These are phyloP conservation scores for Oscheius sp. DNA, from an alignment of 2,888 invertebrate species.

Conservation along the genomic window DNA sequence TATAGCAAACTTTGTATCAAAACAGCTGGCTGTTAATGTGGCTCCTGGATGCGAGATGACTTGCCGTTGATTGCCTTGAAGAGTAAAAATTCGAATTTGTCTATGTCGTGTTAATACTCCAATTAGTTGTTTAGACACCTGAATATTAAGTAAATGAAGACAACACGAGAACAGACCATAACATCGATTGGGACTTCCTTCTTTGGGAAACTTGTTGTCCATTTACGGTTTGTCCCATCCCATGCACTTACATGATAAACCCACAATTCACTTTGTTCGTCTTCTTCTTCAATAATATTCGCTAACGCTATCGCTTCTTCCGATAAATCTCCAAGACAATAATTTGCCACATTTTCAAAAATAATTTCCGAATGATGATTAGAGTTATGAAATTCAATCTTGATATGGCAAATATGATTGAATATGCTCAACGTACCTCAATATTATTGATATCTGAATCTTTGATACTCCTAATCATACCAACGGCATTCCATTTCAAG, in stretches of 20 bases:
- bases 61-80: slow-evolving; percentile 87
- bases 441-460: slow-evolving; percentile 83
- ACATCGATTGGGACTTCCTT: slow-evolving; percentile 80
- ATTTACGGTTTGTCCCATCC: slow-evolving; percentile 51
- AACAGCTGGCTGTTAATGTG: slow-evolving; percentile 79
- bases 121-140: slow-evolving; percentile 78
- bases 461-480: slow-evolving; percentile 85
- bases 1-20: slow-evolving; percentile 77
- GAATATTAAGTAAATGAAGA: too few species aligned
- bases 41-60: slow-evolving; percentile 78
- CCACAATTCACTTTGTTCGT: slow-evolving; percentile 45
- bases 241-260: slow-evolving; percentile 52
- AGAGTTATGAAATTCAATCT: slow-evolving; percentile 89
- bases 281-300: slow-evolving; percentile 31
- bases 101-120: slow-evolving; percentile 82
- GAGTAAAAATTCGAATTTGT: slow-evolving; percentile 83
- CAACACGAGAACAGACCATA: slow-evolving; percentile 14
- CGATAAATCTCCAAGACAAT: slow-evolving; percentile 88
- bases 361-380: slow-evolving; percentile 88
- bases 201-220: slow-evolving; percentile 51
- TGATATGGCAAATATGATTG: not conserved
- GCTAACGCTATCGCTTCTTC: slow-evolving; percentile 79
- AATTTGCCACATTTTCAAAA: slow-evolving; percentile 84
- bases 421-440: slow-evolving; percentile 74
- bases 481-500: slow-evolving; percentile 88